Base-by-base conservation (phyloP, 2,888 invertebrate species). In the Drosophila stalkeri region DNA sequence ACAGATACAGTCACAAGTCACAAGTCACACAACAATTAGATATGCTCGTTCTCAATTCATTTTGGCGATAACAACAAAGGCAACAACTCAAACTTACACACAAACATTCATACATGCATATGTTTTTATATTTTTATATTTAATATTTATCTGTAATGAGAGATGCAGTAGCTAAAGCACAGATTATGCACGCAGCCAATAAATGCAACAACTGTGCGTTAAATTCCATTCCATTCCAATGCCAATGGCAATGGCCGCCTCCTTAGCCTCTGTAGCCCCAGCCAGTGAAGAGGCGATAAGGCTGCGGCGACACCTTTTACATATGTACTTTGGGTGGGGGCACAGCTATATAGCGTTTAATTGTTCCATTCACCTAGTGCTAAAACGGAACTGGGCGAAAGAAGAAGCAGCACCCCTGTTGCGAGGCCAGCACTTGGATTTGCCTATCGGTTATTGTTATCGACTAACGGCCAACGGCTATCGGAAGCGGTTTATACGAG, bases 281-380 rank as follows among this genome's bases (percentile, higher is more conserved):
- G 12, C 43, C n/a, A 11, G 12, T 11, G 39, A 9, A 9, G 20
- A 8, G 18, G 9, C 41, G 80, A 77, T 77, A 79, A 80, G 59
- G 6, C 39, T 11, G 27, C 27, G 54, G 12, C 46, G 52, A 55
- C 64, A 74, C 55, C 54, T 70, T 47, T 68, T 47, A 12, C 27
- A 41, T 11, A n/a, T n/a, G n/a, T n/a, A 11, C 23, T n/a, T 6
- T 9, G 9, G 9, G 35, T 14, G 54, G 51, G 27, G 20, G n/a
- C 56, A 16, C 20, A 9, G 31, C 3, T 1, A 33, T 43, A 16
- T 9, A 3, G 56, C 33, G 31, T 52, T 69, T 81, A 56, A 80
- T 83, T 71, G 83, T 83, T 80, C 64, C 81, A 83, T 86, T 86
- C 73, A 77, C 86, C 66, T 63, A 62, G 20, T n/a, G 43, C 20